A percentile compares a stretch with the other conserved stretches of the same genome.
Conservation (phyloP, 2,113 vertebrate species). For the Uria aalge region DNA sequence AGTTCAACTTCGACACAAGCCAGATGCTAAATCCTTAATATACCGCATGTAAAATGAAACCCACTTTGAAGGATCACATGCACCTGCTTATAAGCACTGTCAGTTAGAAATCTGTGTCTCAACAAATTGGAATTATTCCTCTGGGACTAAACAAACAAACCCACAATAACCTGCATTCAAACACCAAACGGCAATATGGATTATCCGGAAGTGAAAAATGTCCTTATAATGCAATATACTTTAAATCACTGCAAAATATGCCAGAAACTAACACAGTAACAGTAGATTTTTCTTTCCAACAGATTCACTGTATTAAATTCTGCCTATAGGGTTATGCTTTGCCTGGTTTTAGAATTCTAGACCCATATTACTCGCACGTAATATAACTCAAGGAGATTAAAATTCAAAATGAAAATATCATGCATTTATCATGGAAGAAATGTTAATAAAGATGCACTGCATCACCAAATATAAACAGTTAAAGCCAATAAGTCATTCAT, state of each 20-base stretch:
- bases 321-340: neutral
- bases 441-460: neutral
- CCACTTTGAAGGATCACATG: neutral
- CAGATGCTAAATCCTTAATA: neutral
- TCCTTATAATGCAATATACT: neutral
- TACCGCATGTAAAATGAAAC: neutral
- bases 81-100: neutral
- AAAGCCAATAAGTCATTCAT: neutral
- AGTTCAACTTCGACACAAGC: neutral
- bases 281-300: neutral
- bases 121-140: neutral
- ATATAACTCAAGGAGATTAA: neutral
- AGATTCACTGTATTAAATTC: neutral
- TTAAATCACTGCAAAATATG: neutral
- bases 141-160: neutral
- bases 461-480: neutral
- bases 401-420: neutral
- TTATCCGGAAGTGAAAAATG: neutral
- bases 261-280: neutral
- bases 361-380: neutral
- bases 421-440: neutral
- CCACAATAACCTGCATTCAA: neutral
- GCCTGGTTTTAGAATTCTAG: neutral
- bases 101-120: neutral
- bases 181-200: neutral